A percentile compares a stretch with the other conserved stretches of the same genome.
Evolutionary conservation across 2,113 vertebrate species (phyloP).

Genomic region (Charadrius vociferus): DNA sequence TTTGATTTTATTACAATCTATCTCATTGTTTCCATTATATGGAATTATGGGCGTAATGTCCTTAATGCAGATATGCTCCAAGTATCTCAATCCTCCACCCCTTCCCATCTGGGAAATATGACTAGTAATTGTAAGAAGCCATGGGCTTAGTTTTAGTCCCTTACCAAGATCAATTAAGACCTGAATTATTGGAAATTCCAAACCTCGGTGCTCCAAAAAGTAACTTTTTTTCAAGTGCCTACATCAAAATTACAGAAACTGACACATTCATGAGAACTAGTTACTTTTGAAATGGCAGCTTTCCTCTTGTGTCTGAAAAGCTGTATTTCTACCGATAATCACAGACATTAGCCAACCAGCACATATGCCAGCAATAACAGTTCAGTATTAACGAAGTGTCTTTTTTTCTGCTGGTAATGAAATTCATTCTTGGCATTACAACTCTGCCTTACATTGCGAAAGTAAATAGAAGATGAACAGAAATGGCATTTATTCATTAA

Average conservation of each 20-base stretch:
- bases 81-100: background rate
- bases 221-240: background rate
- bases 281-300: conserved; percentile 1
- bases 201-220: background rate
- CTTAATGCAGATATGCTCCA: background rate
- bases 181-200: background rate
- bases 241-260: background rate
- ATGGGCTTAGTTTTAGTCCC: background rate
- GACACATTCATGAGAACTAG: background rate
- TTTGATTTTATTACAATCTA: background rate
- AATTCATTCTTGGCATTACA: conserved; percentile 55
- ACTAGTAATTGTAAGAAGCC: background rate
- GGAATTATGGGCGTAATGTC: background rate
- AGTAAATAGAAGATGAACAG: conserved; percentile 50
- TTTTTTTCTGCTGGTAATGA: conserved; percentile 49
- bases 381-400: conserved; percentile 58
- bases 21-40: background rate
- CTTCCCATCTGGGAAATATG: background rate
- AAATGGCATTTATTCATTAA: conserved; percentile 57
- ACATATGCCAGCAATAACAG: conserved; percentile 58
- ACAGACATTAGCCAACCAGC: conserved; percentile 21
- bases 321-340: conserved; percentile 41
- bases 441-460: conserved; percentile 29
- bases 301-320: background rate
- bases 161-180: background rate